Evolutionary conservation across 2,888 invertebrate genomes (phyloP).

Genomic region (Ryuthela nishihirai): DNA sequence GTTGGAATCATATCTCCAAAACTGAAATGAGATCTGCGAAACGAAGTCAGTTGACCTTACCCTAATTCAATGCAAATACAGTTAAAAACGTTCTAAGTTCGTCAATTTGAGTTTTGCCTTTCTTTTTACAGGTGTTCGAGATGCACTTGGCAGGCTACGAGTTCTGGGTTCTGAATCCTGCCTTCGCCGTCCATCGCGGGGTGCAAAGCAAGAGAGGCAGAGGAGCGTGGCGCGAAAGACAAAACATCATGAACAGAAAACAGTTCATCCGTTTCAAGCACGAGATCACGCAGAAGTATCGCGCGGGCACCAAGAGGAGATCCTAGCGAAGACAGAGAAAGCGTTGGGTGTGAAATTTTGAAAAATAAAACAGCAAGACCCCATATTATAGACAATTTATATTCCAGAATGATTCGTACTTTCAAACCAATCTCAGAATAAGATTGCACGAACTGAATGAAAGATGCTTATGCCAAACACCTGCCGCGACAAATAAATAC

Average conservation of each 20-base stretch:
- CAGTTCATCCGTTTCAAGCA: constrained; percentile 77
- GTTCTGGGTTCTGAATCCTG: constrained; percentile 79
- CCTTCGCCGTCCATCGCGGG: constrained; percentile 88
- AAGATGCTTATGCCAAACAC: no score
- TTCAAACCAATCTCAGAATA: no score
- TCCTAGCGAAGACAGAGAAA: background rate
- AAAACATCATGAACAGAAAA: constrained; percentile 75
- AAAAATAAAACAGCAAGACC: background rate
- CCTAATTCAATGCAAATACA: background rate
- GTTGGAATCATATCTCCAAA: no score
- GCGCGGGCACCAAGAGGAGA: constrained; percentile 6
- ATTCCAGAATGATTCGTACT: no score
- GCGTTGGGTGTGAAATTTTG: background rate
- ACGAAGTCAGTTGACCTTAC: background rate
- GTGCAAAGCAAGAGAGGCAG: constrained; percentile 71
- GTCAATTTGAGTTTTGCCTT: no score
- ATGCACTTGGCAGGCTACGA: constrained; percentile 85
- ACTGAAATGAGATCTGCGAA: background rate
- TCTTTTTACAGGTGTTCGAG: constrained; percentile 72
- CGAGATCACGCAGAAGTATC: constrained; percentile 62
- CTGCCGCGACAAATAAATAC: no score
- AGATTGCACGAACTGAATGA: no score
- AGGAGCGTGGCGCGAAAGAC: constrained; percentile 80
- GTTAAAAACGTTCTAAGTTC: no score
- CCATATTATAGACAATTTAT: background rate